These are phyloP conservation scores for Loripinus fragilis DNA, from an alignment of 2,888 invertebrate genomes.

Conservation along the genomic window DNA sequence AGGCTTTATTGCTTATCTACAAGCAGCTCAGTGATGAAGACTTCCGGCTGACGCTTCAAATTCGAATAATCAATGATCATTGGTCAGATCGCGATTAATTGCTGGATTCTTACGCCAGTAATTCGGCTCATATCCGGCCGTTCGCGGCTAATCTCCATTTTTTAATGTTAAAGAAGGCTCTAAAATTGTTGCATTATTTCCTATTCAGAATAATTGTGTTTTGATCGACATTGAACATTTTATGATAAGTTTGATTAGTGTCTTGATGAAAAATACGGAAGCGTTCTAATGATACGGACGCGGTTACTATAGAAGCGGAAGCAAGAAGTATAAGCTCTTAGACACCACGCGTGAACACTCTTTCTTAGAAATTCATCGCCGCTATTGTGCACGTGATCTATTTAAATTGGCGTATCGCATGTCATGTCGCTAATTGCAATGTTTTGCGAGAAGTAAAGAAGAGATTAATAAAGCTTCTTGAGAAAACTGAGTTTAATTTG, in stretches of 20 bases:
- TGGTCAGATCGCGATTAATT: conserved; percentile 43
- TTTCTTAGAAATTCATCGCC: conserved; percentile 54
- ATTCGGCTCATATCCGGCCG: conserved; percentile 55
- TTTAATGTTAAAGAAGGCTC: conserved; percentile 20
- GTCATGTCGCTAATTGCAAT: conserved; percentile 26
- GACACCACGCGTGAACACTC: conserved; percentile 33
- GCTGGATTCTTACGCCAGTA: conserved; percentile 50
- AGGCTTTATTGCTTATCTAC: conserved; percentile 39
- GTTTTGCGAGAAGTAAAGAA: conserved; percentile 21
- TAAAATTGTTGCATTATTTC: conserved; percentile 23
- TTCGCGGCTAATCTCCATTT: conserved; percentile 43
- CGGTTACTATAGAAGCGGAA: conserved; percentile 16
- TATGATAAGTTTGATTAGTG: conserved; percentile 52
- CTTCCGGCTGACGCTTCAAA: conserved; percentile 48
- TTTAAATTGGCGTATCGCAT: conserved; percentile 38
- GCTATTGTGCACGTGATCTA: conserved; percentile 40
- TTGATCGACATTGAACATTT: conserved; percentile 41
- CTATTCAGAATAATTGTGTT: conserved; percentile 45
- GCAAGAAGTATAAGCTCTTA: background rate
- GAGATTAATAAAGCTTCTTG: conserved; percentile 13
- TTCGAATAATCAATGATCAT: conserved; percentile 46
- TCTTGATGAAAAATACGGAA: conserved; percentile 20
- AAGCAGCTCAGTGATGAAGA: conserved; percentile 36
- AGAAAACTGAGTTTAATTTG: conserved; percentile 18
- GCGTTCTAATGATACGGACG: conserved; percentile 7